Base-by-base conservation (phyloP, 2,113 vertebrate genomes). In the Stegastes partitus region DNA sequence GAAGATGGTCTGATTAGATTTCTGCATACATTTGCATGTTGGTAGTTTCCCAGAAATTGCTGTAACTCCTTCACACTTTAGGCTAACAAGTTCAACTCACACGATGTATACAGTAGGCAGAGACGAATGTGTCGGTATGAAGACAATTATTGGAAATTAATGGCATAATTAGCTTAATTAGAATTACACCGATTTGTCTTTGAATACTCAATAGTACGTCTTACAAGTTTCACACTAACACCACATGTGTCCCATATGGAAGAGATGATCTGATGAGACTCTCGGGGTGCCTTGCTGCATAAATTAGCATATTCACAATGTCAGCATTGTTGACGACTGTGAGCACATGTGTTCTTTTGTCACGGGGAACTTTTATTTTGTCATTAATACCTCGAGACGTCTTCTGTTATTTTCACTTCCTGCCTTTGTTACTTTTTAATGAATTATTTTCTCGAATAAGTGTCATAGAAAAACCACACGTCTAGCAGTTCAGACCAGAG, bases 121-220 rank as follows among this genome's bases (percentile, higher is more conserved):
- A 59, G 22, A 53, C 25, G 11, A 25, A 62, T 45, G 50, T 64
- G 59, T 64, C 8, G 11, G 7, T 18, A 11, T 62, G 10, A 59
- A 37, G 6, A 39, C 3, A 19, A 19, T 34, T 42, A 5, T 15
- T 74, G 34, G 18, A 14, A 34, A 64, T 45, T 22, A 37, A 45
- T 65, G 3, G 16, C 8, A 11, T 45, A 45, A 66, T 79, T 31
- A 23, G 39, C 39, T 34, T 54, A 21, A 39, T 63, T 56, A 56
- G 22, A 28, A 21, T 11, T 5, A 11, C 50, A 31, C 23, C n/a
- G 3, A 9, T 42, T 12, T 42, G 14, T 42, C 39, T 42, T 42
- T 42, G 39, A 42, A 14, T 5, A 31, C 11, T 21, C 26, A 57
- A 9, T 23, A 28, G 5, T 61, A 22, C 37, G 6, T n/a, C 44